Evolutionary conservation across 1,140 invertebrate species (phyloP).

Genomic region (Listronotus bonariensis): DNA sequence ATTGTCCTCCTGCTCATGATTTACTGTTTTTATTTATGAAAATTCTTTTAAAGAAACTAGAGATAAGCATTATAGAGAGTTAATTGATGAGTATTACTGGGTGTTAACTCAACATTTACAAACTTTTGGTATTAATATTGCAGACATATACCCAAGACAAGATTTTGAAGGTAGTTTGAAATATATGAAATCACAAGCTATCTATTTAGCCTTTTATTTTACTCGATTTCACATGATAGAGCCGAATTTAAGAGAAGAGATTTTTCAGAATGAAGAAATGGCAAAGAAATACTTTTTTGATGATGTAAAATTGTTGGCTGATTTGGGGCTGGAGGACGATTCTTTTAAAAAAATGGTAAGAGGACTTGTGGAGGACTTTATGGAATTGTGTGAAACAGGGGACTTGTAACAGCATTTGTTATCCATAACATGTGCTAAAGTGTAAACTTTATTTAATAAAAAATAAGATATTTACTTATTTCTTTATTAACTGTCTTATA

Average conservation of each 20-base stretch:
- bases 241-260: constrained; percentile 2
- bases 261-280: constrained; percentile 8
- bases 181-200: constrained; percentile 24
- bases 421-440: too few species aligned
- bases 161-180: constrained; percentile 28
- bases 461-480: too few species aligned
- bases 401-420: neutral
- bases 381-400: constrained; percentile 6
- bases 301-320: neutral
- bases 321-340: constrained; percentile 4
- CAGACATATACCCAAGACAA: constrained; percentile 26
- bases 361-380: neutral
- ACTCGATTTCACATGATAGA: constrained; percentile 5
- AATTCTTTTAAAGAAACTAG: constrained; percentile 51
- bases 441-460: too few species aligned
- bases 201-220: constrained; percentile 11
- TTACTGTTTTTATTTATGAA: constrained; percentile 55
- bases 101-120: constrained; percentile 48
- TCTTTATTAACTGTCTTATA: too few species aligned
- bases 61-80: constrained; percentile 45
- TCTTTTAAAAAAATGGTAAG: constrained; percentile 1
- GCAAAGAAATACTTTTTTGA: neutral
- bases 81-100: constrained; percentile 54
- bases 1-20: constrained; percentile 60
- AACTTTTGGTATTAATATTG: constrained; percentile 33